Evolutionary conservation across 2,888 invertebrate species (phyloP), one percentile per base, ranked within the genome.

Genomic region (Podotricha telesiphe): DNA sequence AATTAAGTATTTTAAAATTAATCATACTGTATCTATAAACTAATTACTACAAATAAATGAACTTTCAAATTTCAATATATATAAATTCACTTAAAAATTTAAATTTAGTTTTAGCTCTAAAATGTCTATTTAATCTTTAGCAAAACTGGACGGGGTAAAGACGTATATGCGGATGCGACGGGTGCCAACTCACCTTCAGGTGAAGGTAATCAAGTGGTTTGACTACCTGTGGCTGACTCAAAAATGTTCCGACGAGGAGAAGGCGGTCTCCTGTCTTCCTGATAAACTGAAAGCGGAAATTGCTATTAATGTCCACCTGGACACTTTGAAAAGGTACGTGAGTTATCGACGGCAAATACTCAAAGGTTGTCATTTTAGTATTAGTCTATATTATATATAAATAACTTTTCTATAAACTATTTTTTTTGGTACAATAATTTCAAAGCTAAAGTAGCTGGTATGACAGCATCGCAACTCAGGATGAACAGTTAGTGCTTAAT

Each of bases 201-300:
- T 98, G 82, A 98, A 99, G 91, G 99, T 93, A 68, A 99, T 99
- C 93, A 98, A 98, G 91, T 99, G 99, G 99, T 99, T 99, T 93
- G 99, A 99, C 94, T 99, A 99, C 91, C 95, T 99, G 82, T 99
- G 99, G 99, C 95, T 99, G 83, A 98, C 98, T 77, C 99, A 99
- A 94, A 99, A 99, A 93, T 98, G 98, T 86, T 98, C 98, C 28
- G 98, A 99, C 87, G 99, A 99, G 89, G 99, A 99, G 89, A 96
- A 96, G 88, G 98, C 98, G 69, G 98, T 98, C 79, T 97, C 97
- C 84, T 98, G 98, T 94, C 95, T 98, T 84, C 98, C 98, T 91
- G 99, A 99, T 93, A 99, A 99, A 92, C 95, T 99, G 82, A 99
- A 99, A 93, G 99, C 99, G 72, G 99, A 99, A 94, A 99, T 99